These are phyloP conservation scores for Tyto alba DNA, from an alignment of 2,113 vertebrate genomes.

Conservation along the genomic window DNA sequence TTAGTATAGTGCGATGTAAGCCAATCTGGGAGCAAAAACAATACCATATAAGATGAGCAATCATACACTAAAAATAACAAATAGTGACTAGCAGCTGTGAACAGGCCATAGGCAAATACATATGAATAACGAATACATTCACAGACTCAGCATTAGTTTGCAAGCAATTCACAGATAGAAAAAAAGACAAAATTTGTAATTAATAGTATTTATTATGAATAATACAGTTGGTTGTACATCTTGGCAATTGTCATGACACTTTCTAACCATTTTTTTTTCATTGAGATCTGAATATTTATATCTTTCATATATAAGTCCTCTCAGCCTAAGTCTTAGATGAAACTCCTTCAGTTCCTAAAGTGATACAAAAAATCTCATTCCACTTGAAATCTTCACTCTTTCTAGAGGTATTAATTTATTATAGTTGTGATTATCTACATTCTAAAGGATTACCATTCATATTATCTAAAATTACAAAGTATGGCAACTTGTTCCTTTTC, in stretches of 20 bases:
- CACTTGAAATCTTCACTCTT: background rate
- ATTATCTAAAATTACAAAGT: background rate
- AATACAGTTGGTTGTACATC: background rate
- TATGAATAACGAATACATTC: background rate
- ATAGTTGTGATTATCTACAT: background rate
- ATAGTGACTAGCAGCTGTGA: conserved; percentile 44
- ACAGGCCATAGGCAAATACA: background rate
- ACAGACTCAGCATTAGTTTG: background rate
- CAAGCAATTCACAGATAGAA: conserved; percentile 18
- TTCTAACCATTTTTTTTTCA: background rate
- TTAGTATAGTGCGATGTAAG: background rate
- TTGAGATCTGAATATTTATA: background rate
- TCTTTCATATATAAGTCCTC: background rate
- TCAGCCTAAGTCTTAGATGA: background rate
- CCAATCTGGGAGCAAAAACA: conserved; percentile 2
- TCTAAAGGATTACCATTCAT: background rate
- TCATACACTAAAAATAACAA: conserved; percentile 35
- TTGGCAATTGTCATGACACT: background rate
- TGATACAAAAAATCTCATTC: background rate
- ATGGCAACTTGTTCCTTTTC: background rate
- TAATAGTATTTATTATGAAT: conserved; percentile 32
- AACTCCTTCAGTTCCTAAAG: background rate
- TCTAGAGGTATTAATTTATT: background rate
- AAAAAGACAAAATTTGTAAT: conserved; percentile 8
- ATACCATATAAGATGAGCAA: conserved; percentile 14